A percentile compares a stretch with the other conserved stretches of the same genome.
Evolutionary conservation across 1,140 invertebrate species (phyloP).

Genomic region (Anadara kagoshimensis): DNA sequence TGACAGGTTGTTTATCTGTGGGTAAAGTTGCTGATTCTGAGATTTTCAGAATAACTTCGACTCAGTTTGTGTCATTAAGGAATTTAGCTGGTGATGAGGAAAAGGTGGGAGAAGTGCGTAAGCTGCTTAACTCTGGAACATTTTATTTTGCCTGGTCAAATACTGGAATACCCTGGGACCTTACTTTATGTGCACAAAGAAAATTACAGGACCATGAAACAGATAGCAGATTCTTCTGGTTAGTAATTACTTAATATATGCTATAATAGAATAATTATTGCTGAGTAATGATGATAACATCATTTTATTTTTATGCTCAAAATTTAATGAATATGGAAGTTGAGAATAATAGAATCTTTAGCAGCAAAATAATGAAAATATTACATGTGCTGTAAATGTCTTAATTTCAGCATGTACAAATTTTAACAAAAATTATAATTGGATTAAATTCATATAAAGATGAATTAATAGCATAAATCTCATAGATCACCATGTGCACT

Average conservation of each 20-base stretch:
- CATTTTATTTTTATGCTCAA: no score
- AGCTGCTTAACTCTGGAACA: constrained; percentile 95
- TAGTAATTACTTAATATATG: constrained; percentile 40
- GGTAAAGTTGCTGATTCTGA: constrained; percentile 95
- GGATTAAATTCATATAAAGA: no score
- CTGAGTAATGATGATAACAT: no score
- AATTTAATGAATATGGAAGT: no score
- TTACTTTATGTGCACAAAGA: constrained; percentile 94
- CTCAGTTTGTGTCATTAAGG: constrained; percentile 89
- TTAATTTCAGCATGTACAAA: no score
- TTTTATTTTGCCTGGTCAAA: constrained; percentile 94
- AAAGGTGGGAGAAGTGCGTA: constrained; percentile 86
- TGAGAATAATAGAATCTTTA: no score
- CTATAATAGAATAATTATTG: no score
- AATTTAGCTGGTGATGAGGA: constrained; percentile 85
- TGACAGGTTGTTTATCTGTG: constrained; percentile 95
- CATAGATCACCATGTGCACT: no score
- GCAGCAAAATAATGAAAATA: no score
- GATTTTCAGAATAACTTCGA: constrained; percentile 94
- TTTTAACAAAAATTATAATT: no score
- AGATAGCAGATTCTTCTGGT: constrained; percentile 98
- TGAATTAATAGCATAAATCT: no score
- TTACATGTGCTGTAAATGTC: no score
- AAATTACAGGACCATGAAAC: constrained; percentile 84
- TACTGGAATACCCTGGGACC: constrained; percentile 81